phyloP scores from a whole-genome alignment of 2,888 invertebrate genomes.

The Cyaniris semiargus region DNA sequence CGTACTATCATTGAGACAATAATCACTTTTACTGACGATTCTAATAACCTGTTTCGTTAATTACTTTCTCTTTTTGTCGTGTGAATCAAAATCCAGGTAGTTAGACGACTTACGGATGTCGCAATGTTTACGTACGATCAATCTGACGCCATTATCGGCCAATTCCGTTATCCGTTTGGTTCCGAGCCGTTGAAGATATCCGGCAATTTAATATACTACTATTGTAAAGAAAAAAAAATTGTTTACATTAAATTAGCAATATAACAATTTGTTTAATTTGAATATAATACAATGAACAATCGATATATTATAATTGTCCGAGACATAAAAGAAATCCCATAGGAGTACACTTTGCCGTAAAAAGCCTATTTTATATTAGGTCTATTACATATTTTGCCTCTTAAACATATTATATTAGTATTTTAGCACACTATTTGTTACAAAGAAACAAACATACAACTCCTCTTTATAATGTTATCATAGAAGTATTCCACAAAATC shows the following conservation, averaged over 20 bases:
- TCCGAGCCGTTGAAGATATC: not conserved
- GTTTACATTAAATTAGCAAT: no score
- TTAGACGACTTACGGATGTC: not conserved
- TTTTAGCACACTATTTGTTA: no score
- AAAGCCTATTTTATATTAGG: no score
- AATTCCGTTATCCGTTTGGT: not conserved
- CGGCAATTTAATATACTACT: not conserved
- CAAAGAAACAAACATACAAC: not conserved
- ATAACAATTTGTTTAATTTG: no score
- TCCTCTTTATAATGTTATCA: not conserved
- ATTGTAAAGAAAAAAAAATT: no score
- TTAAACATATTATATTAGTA: no score
- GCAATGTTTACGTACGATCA: slow-evolving; percentile 5
- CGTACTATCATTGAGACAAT: not conserved
- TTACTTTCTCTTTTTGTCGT: slow-evolving; percentile 18
- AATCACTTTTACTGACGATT: not conserved
- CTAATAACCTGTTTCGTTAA: not conserved
- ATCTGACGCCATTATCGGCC: not conserved
- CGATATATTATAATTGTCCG: no score
- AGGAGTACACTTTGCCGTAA: no score
- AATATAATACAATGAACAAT: no score
- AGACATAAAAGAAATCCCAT: no score
- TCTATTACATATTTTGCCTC: no score
- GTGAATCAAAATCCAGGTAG: slow-evolving; percentile 1
- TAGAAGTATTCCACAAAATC: not conserved